These are phyloP conservation scores for Rhyacichthys aspro DNA, from an alignment of 2,797 vertebrate genomes.

Conservation along the genomic window DNA sequence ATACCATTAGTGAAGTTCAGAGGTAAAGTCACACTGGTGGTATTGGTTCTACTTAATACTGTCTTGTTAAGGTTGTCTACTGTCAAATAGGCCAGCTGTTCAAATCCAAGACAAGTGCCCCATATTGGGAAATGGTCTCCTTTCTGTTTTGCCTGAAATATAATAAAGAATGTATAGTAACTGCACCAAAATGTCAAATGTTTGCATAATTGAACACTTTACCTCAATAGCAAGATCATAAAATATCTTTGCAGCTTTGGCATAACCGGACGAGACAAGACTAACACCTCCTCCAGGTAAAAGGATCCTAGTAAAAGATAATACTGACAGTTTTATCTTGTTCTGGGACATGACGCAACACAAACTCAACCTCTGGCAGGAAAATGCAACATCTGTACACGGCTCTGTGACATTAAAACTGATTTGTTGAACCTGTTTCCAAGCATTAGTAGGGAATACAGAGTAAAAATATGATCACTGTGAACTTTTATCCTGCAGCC, in stretches of 20 bases:
- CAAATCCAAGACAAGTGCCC: slow-evolving; percentile 94
- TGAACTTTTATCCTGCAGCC: too few relatives aligned
- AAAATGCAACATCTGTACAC: too few relatives aligned
- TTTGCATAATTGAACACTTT: slow-evolving; percentile 21
- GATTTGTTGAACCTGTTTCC: too few relatives aligned
- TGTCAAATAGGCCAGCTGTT: slow-evolving; percentile 84
- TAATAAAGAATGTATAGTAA: not conserved
- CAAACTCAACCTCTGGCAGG: too few relatives aligned
- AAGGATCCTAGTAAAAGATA: slow-evolving; percentile 80
- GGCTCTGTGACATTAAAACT: too few relatives aligned
- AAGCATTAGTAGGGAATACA: too few relatives aligned
- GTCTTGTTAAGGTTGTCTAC: slow-evolving; percentile 63
- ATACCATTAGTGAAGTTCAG: slow-evolving; percentile 87
- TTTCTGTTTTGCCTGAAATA: slow-evolving; percentile 79
- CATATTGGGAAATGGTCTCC: slow-evolving; percentile 94
- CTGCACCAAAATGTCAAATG: not conserved
- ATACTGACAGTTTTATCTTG: not conserved
- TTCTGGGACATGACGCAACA: too few relatives aligned
- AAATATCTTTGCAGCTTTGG: slow-evolving; percentile 82
- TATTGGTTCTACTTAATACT: slow-evolving; percentile 81
- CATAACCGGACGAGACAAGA: slow-evolving; percentile 84
- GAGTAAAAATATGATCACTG: too few relatives aligned
- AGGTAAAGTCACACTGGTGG: slow-evolving; percentile 75
- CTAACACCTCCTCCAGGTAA: slow-evolving; percentile 86
- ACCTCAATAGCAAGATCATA: slow-evolving; percentile 89